A percentile compares a stretch with the other conserved stretches of the same genome.
These are phyloP conservation scores for Botia kubotai DNA, from an alignment of 2,797 vertebrate genomes.

Conservation along the genomic window DNA sequence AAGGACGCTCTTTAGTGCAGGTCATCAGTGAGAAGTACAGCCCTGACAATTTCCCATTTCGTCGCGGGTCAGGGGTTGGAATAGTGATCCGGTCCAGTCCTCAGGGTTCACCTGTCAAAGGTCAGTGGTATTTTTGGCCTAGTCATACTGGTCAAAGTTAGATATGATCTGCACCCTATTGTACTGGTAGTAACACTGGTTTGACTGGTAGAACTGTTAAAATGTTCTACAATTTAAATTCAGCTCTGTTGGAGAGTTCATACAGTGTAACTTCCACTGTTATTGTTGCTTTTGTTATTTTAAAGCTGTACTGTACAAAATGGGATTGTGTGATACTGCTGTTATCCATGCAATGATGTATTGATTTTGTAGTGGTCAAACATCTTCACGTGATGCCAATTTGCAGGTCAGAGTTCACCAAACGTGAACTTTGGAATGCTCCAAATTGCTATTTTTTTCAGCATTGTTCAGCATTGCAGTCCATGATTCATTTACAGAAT, in stretches of 20 bases:
- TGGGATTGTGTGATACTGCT: too few relatives aligned
- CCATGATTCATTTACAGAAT: too few relatives aligned
- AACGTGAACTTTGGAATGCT: too few relatives aligned
- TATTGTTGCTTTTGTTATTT: too few relatives aligned
- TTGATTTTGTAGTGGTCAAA: too few relatives aligned
- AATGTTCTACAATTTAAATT: background rate
- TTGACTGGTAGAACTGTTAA: background rate
- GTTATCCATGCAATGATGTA: too few relatives aligned
- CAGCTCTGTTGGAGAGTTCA: background rate
- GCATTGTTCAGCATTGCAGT: too few relatives aligned
- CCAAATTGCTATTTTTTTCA: too few relatives aligned
- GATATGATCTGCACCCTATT: background rate
- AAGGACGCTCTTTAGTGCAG: slow-evolving; percentile 91
- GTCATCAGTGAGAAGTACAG: slow-evolving; percentile 96
- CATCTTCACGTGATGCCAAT: too few relatives aligned
- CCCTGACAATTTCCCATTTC: slow-evolving; percentile 94
- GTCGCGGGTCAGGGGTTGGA: slow-evolving; percentile 88
- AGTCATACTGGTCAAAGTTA: background rate
- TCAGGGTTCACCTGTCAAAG: slow-evolving; percentile 94
- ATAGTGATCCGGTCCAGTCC: slow-evolving; percentile 89
- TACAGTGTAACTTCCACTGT: too few relatives aligned
- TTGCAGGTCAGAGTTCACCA: too few relatives aligned
- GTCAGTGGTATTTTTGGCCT: slow-evolving; percentile 68
- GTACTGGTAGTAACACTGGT: slow-evolving; percentile 1
- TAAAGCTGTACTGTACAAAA: too few relatives aligned